phyloP scores from a whole-genome alignment of 1,140 invertebrate genomes.

The Sitobion miscanthi region DNA sequence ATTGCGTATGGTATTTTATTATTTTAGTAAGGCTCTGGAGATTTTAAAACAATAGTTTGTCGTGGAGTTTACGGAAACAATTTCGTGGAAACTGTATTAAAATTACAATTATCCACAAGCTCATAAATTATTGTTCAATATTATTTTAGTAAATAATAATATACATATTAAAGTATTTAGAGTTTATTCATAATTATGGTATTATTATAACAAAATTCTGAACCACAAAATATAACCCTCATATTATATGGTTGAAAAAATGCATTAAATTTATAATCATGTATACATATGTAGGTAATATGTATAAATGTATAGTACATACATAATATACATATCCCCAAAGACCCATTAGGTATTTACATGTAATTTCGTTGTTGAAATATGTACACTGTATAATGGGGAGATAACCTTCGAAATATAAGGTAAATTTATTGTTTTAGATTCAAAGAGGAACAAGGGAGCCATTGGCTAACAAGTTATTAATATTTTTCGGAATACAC shows the following conservation, averaged over 20 bases:
- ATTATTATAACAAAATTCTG: not conserved
- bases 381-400: not conserved
- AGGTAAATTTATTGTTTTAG: slow-evolving; percentile 13
- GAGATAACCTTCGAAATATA: not conserved
- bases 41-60: not conserved
- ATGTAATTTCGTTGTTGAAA: slow-evolving; percentile 16
- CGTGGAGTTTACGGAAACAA: not conserved
- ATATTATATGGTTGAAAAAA: not conserved
- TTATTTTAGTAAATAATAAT: not conserved
- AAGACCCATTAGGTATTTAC: slow-evolving; percentile 5
- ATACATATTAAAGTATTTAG: not conserved
- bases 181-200: not conserved
- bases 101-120: not conserved
- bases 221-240: not conserved
- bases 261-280: not conserved
- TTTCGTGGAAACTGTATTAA: not conserved
- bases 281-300: not conserved
- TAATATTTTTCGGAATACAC: not conserved
- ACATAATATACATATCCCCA: not conserved
- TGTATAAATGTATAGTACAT: not conserved
- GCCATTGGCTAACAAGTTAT: not conserved
- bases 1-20: not conserved
- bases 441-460: slow-evolving; percentile 5
- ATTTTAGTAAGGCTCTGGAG: not conserved
- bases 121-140: not conserved